phyloP scores from a whole-genome alignment of 2,888 invertebrate genomes.

The Philereme vetulata region DNA sequence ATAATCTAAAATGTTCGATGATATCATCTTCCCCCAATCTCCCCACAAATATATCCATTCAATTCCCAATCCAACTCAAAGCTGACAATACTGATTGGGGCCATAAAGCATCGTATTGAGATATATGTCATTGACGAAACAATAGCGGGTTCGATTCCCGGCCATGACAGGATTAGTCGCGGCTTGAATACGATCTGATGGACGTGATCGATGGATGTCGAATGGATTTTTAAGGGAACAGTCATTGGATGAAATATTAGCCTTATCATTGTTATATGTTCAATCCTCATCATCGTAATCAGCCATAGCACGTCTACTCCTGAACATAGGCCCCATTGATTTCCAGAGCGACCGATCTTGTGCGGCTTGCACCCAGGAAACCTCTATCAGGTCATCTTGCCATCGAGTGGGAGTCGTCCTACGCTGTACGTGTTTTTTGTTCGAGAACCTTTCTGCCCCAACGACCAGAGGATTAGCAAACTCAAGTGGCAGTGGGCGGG shows the following conservation, averaged over 20 bases:
- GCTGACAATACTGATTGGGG: constrained; percentile 80
- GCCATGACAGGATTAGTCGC: constrained; percentile 61
- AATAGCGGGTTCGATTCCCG: constrained; percentile 70
- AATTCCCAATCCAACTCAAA: constrained; percentile 65
- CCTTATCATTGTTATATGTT: neutral
- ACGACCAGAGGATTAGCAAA: no score
- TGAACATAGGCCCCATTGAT: no score
- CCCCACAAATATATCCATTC: constrained; percentile 52
- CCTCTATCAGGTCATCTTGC: no score
- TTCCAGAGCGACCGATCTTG: no score
- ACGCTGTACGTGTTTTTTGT: no score
- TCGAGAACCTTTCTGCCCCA: no score
- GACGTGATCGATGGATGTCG: constrained; percentile 24
- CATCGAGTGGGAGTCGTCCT: no score
- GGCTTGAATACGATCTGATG: constrained; percentile 30
- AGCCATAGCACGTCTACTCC: no score
- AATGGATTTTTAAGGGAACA: constrained; percentile 2
- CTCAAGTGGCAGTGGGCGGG: no score
- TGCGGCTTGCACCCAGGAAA: no score
- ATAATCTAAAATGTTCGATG: neutral
- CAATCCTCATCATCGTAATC: no score
- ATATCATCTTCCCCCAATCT: constrained; percentile 42
- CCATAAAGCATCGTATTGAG: constrained; percentile 78
- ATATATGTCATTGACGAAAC: constrained; percentile 75
- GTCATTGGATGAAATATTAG: constrained; percentile 1